Conservation (phyloP, 2,113 vertebrate genomes). For the Oxygymnocypris stewartii region DNA sequence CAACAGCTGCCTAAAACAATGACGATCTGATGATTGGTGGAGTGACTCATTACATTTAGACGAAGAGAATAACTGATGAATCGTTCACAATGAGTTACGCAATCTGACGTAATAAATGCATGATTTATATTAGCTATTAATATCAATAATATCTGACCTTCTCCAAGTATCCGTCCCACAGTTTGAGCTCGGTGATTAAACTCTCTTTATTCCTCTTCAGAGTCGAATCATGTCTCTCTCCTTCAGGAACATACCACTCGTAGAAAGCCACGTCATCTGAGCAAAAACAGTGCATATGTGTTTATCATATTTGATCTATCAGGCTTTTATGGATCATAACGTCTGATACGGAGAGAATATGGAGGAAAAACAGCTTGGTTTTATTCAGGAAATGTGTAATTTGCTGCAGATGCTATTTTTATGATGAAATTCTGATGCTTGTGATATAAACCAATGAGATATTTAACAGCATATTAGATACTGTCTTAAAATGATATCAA, state of each 20-base stretch:
- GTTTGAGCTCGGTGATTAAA: conserved; percentile 62
- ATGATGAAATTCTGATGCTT: no score
- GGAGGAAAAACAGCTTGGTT: no score
- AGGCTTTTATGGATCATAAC: neutral
- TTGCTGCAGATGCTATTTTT: no score
- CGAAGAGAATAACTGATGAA: neutral
- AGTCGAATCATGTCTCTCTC: conserved; percentile 72
- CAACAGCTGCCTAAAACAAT: neutral
- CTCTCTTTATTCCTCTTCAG: conserved; percentile 65
- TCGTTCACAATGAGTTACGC: neutral
- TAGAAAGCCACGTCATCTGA: conserved; percentile 61
- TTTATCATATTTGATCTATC: neutral
- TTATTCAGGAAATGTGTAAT: no score
- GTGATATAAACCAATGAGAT: no score
- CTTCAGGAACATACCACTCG: conserved; percentile 64
- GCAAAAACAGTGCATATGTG: neutral
- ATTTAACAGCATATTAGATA: no score
- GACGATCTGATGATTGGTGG: neutral
- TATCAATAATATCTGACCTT: conserved; percentile 59
- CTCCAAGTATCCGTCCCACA: conserved; percentile 75
- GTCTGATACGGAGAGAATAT: neutral
- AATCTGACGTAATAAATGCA: neutral
- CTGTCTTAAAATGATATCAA: no score
- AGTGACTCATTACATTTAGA: neutral
- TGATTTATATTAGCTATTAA: no score